Evolutionary conservation across 2,113 vertebrate species (phyloP).

Genomic region (Lepus americanus): DNA sequence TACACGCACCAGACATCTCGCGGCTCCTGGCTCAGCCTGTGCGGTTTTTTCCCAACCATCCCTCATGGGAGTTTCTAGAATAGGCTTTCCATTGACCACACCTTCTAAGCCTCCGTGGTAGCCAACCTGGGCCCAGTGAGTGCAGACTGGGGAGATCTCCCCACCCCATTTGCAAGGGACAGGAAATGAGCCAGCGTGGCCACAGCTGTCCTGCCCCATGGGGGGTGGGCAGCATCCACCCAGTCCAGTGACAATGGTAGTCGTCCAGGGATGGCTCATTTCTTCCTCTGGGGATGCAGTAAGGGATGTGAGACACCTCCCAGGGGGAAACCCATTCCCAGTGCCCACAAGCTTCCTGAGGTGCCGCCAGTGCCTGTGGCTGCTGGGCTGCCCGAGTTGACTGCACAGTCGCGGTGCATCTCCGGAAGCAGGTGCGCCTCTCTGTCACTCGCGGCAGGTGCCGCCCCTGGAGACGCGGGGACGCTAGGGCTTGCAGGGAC

Average conservation of each 20-base stretch:
- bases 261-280: background rate
- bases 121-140: background rate
- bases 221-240: background rate
- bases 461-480: too few species aligned
- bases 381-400: background rate
- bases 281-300: background rate
- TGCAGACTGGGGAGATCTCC: background rate
- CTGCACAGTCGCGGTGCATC: background rate
- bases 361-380: background rate
- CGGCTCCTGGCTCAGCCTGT: background rate
- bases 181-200: background rate
- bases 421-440: background rate
- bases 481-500: rapidly evolving
- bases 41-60: background rate
- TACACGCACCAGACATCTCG: background rate
- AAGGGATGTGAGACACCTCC: background rate
- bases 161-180: background rate
- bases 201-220: rapidly evolving
- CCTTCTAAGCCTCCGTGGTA: background rate
- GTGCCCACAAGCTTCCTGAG: background rate
- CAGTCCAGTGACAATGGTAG: background rate
- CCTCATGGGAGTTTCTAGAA: background rate
- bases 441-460: background rate
- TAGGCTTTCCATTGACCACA: background rate
- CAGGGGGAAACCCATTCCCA: background rate